These are phyloP conservation scores for Chaetops frenatus DNA, from an alignment of 2,113 vertebrate genomes.

Conservation along the genomic window DNA sequence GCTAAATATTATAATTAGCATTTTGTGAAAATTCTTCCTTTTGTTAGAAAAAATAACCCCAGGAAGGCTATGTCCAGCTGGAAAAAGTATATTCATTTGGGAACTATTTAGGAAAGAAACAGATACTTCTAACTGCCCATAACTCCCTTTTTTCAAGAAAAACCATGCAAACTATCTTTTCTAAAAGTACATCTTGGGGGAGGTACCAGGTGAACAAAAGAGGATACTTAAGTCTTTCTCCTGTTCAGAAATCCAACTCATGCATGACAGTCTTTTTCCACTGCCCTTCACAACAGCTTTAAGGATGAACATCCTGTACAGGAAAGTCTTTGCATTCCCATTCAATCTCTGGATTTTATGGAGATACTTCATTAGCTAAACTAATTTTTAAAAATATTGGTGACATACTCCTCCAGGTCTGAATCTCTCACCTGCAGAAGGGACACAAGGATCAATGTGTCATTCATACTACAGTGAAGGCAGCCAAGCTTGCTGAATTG, in stretches of 20 bases:
- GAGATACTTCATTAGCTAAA: neutral
- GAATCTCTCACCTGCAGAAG: neutral
- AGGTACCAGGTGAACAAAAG: neutral
- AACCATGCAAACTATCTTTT: neutral
- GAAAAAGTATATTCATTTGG: neutral
- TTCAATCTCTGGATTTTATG: neutral
- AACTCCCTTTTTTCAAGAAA: neutral
- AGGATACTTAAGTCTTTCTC: neutral
- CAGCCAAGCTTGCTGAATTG: neutral
- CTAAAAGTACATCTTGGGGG: neutral
- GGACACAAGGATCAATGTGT: neutral
- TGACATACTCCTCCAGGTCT: neutral
- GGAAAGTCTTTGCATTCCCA: neutral
- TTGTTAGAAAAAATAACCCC: neutral
- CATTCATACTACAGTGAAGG: accelerated
- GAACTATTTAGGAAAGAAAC: neutral
- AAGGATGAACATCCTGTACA: neutral
- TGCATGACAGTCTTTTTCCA: neutral
- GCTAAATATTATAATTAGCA: neutral
- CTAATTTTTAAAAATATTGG: neutral
- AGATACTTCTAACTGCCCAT: neutral
- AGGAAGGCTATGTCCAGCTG: neutral
- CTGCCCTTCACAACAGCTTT: neutral
- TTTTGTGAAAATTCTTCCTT: neutral
- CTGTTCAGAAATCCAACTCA: neutral